Evolutionary conservation across 2,113 vertebrate species (phyloP), one percentile per base, ranked within the genome.

Genomic region (Lycocorax pyrrhopterus): DNA sequence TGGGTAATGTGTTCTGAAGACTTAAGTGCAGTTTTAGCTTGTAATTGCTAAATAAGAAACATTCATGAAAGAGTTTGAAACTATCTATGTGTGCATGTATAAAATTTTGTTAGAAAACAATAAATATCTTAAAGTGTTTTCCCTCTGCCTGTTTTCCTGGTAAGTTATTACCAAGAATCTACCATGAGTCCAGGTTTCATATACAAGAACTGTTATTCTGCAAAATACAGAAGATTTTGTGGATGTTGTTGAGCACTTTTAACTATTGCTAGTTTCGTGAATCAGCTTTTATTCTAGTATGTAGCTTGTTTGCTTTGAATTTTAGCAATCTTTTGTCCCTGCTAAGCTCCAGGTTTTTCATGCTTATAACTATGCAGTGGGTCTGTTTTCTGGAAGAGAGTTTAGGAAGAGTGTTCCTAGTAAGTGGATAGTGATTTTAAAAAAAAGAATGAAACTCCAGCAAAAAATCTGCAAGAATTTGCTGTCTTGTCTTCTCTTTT

Each of bases 51-150:
- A 63, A 14, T 47, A 73, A 72, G 66, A 68, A 59, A 39, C 46
- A 62, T 55, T 77, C 78, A 12, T 78, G 43, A 41, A 69, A 46
- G 9, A 33, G 26, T 59, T 71, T 73, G n/a, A 71, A 78, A 56
- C 20, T 44, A 7, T 25, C 0, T 80, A 3, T 17, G 3, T 58
- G 26, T 72, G 14, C 1, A 0, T 39, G 5, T 35, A 6, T 71
- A 46, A 21, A 33, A 59, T 30, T 33, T n/a, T 37, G 11, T 49
- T 39, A 62, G 59, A 66, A 93, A 68, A 69, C 8, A 51, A 10
- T 29, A 39, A 75, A n/a, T 88, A 39, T 49, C 4, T 22, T 29
- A 3, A 67, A 26, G 11, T 35, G 3, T 60, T 69, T 81, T 66
- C 41, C 39, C 30, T 68, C 9, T 71, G 33, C 30, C 33, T 49